Conservation (phyloP, 2,797 vertebrate genomes). For the Atherinosoma microstoma region DNA sequence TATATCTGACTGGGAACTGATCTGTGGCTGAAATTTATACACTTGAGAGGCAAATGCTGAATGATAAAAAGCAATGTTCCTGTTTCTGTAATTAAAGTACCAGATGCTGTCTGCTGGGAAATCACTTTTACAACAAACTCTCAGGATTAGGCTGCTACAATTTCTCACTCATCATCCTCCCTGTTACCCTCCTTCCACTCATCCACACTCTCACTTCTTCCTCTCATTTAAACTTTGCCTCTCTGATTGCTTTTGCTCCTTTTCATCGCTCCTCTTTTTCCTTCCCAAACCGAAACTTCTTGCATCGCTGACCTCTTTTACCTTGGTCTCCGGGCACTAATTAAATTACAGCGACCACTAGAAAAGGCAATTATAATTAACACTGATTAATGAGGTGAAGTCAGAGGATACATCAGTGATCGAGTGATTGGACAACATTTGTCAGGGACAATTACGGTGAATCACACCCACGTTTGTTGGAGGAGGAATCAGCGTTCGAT, state of each 20-base stretch:
- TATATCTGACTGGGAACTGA: neutral
- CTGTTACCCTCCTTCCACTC: constrained; percentile 30
- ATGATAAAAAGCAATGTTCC: constrained; percentile 31
- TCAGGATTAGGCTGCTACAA: constrained; percentile 52
- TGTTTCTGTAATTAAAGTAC: constrained; percentile 41
- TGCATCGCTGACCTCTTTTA: constrained; percentile 49
- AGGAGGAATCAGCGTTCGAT: constrained; percentile 14
- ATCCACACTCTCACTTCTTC: constrained; percentile 14
- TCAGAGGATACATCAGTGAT: constrained; percentile 55
- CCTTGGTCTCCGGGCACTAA: constrained; percentile 49
- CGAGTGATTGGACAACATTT: constrained; percentile 63
- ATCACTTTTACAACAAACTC: constrained; percentile 56
- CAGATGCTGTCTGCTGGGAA: constrained; percentile 59
- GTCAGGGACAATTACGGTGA: constrained; percentile 52
- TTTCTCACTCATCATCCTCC: constrained; percentile 42
- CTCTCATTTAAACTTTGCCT: constrained; percentile 4
- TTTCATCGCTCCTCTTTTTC: constrained; percentile 1
- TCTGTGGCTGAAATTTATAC: constrained; percentile 5
- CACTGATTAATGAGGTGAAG: constrained; percentile 69
- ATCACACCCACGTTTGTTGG: constrained; percentile 34
- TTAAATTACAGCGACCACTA: constrained; percentile 60
- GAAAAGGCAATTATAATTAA: constrained; percentile 68
- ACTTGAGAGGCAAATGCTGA: constrained; percentile 10
- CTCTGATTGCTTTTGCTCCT: constrained; percentile 24
- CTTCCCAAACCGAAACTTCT: constrained; percentile 27